Evolutionary conservation across 2,888 invertebrate species (phyloP), one percentile per base, ranked within the genome.

Genomic region (Drosophila atripex): DNA sequence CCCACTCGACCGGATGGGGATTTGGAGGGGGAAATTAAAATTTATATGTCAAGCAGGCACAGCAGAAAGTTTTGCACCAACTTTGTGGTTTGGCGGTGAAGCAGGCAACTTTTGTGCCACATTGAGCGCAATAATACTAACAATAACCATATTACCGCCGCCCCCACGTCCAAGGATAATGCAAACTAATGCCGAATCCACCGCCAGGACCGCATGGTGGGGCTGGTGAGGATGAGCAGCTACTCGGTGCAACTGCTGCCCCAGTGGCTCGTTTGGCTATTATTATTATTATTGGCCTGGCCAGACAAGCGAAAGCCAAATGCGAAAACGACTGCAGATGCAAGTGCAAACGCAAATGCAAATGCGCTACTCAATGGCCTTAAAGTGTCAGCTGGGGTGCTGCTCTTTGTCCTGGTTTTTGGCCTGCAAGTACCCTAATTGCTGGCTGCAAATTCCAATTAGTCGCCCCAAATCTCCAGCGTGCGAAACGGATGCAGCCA

Each of bases 181-280:
- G 64, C 84, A 66, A 79, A 76, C 73, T 80, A 86, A 84, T 86
- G 86, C 76, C 72, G 68, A 71, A 77, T 78, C 70, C 46, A 25
- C 39, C 39, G 9, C 35, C 55, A 32, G 6, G 9, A 12, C 28
- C 54, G 14, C 43, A 18, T 72, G 35, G 35, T n/a, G 35, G 35
- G n/a, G 35, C 61, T 70, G 72, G 56, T 54, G 71, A 57, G 49
- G 70, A 30, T 54, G 61, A 47, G 47, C 41, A 25, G 12, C 18
- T 35, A n/a, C n/a, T 7, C 35, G 35, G 35, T 16, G 38, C 41
- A 57, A 28, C 18, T 56, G 61, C 32, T 38, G 60, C 69, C 56
- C 70, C 59, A 55, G 55, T 38, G 59, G 55, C 66, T 46, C 51
- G 46, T 66, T 58, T 54, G 56, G 55, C 52, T 53, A 63, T 65